A percentile compares a stretch with the other conserved stretches of the same genome.
phyloP scores from a whole-genome alignment of 2,797 vertebrate genomes.

The Smutsia temminckii region DNA sequence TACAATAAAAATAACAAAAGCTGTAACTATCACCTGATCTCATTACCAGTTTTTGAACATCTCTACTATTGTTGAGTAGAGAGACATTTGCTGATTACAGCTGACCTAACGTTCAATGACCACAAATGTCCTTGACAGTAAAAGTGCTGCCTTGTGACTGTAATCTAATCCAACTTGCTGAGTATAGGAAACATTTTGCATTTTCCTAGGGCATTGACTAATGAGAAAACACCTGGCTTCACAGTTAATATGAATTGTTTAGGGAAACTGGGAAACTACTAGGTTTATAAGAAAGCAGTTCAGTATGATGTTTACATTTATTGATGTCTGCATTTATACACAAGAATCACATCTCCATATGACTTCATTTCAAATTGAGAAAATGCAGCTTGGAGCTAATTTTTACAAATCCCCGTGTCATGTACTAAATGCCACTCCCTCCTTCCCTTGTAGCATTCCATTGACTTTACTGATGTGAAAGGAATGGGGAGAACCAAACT shows the following conservation, averaged over 20 bases:
- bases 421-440: neutral
- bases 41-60: neutral
- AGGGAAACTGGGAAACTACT: neutral
- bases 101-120: neutral
- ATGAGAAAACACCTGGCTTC: slow-evolving; percentile 53
- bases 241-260: slow-evolving; percentile 57
- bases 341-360: neutral
- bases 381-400: neutral
- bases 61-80: neutral
- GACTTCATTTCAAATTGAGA: slow-evolving; percentile 14
- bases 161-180: slow-evolving; percentile 58
- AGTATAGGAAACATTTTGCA: slow-evolving; percentile 53
- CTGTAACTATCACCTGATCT: neutral
- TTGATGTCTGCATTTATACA: neutral
- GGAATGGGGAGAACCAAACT: neutral
- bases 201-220: slow-evolving; percentile 60
- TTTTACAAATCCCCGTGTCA: neutral
- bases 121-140: slow-evolving; percentile 56
- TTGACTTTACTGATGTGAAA: neutral
- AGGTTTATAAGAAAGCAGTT: slow-evolving; percentile 40
- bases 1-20: slow-evolving; percentile 17
- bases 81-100: neutral
- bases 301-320: neutral
- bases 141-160: slow-evolving; percentile 63
- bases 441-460: neutral